Evolutionary conservation across 1,140 invertebrate species (phyloP).

Genomic region (Drosophila fuyamai): DNA sequence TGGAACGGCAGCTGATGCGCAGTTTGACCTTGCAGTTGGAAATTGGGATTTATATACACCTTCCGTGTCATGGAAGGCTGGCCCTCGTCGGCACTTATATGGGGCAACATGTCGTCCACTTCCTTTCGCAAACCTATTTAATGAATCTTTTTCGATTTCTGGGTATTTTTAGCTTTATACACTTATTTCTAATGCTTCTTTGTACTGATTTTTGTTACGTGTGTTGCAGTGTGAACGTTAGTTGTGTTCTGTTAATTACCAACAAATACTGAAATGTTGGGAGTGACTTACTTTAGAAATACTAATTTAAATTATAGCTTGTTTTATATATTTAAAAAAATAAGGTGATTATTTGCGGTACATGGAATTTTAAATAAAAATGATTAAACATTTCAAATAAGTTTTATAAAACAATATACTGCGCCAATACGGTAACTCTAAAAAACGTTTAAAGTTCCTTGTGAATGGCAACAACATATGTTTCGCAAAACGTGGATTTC

Average conservation of each 20-base stretch:
- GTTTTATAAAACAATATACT: neutral
- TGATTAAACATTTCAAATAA: neutral
- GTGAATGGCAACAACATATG: constrained; percentile 8
- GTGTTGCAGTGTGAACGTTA: constrained; percentile 9
- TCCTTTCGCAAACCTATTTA: constrained; percentile 1
- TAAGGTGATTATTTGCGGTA: too few species aligned
- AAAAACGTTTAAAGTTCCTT: neutral
- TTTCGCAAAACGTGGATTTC: constrained; percentile 17
- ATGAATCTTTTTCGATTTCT: neutral
- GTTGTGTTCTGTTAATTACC: too few species aligned
- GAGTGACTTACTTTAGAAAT: too few species aligned
- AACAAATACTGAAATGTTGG: neutral
- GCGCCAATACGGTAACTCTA: neutral
- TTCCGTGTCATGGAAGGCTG: constrained; percentile 53
- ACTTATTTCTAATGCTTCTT: constrained; percentile 6
- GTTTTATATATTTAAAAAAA: too few species aligned
- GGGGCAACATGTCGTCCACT: constrained; percentile 58
- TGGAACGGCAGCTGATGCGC: constrained; percentile 31
- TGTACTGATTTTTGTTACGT: constrained; percentile 21
- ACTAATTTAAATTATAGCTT: too few species aligned
- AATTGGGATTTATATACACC: constrained; percentile 77
- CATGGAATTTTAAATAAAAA: neutral
- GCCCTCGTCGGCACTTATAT: constrained; percentile 53
- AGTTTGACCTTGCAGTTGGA: constrained; percentile 60
- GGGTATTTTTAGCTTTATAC: neutral